A percentile compares a stretch with the other conserved stretches of the same genome.
Conservation (phyloP, 2,888 invertebrate species). For the Chrysina gloriosa region DNA sequence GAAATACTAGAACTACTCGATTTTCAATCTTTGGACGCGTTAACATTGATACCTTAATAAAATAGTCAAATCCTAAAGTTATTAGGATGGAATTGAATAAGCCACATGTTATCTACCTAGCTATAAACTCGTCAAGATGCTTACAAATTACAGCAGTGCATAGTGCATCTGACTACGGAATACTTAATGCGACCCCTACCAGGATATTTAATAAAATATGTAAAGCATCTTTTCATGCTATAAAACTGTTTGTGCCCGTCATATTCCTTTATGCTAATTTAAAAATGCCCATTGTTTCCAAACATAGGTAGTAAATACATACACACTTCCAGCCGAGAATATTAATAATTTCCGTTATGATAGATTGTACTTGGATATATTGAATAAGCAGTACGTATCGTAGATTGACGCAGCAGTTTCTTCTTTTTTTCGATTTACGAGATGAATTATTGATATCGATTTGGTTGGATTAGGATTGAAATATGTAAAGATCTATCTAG, state of each 20-base stretch:
- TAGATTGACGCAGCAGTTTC: slow-evolving; percentile 27
- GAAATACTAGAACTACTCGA: too few species aligned
- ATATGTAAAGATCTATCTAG: neutral
- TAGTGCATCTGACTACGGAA: too few species aligned
- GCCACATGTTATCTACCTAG: too few species aligned
- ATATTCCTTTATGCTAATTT: slow-evolving; percentile 27
- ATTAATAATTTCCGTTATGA: slow-evolving; percentile 30
- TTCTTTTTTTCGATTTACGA: neutral
- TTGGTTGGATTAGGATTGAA: slow-evolving; percentile 15
- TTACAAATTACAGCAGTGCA: too few species aligned
- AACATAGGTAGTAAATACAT: neutral
- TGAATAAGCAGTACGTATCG: neutral
- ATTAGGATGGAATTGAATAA: too few species aligned
- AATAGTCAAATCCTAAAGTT: too few species aligned
- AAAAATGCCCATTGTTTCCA: slow-evolving; percentile 27
- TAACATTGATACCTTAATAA: too few species aligned
- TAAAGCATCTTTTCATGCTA: slow-evolving; percentile 20
- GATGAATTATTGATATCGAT: slow-evolving; percentile 20
- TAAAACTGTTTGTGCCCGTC: slow-evolving; percentile 9
- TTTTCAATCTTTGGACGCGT: too few species aligned
- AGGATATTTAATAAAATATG: slow-evolving; percentile 29
- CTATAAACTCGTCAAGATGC: too few species aligned
- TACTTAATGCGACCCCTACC: slow-evolving; percentile 16
- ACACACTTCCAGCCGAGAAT: slow-evolving; percentile 28
- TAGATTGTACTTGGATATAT: slow-evolving; percentile 16